phyloP scores from a whole-genome alignment of 2,113 vertebrate genomes.

The Heteronetta atricapilla region DNA sequence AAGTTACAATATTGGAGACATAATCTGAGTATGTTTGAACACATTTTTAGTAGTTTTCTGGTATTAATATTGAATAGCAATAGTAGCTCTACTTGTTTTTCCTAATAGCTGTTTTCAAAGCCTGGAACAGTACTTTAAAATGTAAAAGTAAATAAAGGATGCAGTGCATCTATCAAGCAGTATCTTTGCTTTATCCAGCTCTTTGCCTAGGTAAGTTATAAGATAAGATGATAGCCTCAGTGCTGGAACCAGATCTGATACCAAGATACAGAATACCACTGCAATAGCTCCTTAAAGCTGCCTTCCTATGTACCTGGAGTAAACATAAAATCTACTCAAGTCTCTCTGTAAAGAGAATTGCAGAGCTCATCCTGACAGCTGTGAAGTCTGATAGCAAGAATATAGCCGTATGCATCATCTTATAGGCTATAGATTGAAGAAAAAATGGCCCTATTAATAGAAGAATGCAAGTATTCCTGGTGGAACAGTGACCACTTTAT shows the following conservation, averaged over 20 bases:
- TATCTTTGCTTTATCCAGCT: not conserved
- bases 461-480: not conserved
- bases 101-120: not conserved
- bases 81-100: not conserved
- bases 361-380: not conserved
- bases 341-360: not conserved
- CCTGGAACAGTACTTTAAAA: not conserved
- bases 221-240: not conserved
- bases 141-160: not conserved
- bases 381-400: not conserved
- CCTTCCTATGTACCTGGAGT: not conserved
- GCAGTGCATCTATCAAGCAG: not conserved
- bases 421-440: not conserved
- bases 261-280: not conserved
- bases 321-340: not conserved
- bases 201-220: not conserved
- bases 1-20: not conserved
- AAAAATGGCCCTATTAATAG: not conserved
- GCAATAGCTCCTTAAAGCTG: not conserved
- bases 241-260: not conserved
- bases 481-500: not conserved
- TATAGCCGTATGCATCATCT: not conserved
- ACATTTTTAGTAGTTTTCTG: not conserved
- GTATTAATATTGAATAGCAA: not conserved
- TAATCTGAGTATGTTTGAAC: not conserved